A percentile compares a stretch with the other conserved stretches of the same genome.
Evolutionary conservation across 1,140 invertebrate species (phyloP).

Genomic region (Anoplophora glabripennis): DNA sequence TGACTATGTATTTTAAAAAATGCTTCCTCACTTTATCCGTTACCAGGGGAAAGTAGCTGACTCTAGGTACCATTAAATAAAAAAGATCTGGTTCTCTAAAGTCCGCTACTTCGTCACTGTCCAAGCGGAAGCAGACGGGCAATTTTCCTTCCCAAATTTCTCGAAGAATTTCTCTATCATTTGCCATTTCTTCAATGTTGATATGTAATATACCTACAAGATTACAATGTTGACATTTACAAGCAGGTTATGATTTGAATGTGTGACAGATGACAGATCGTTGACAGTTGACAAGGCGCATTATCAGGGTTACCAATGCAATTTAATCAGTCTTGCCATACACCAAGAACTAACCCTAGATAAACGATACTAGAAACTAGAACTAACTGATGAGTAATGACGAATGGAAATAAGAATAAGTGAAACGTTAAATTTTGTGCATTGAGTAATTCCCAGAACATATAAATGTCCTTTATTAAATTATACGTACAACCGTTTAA

Average conservation of each 20-base stretch:
- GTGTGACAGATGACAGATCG: too few species aligned
- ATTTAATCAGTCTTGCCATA: too few species aligned
- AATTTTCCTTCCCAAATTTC: conserved; percentile 95
- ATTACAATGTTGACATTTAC: background rate
- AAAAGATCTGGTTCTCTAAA: conserved; percentile 86
- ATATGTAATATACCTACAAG: too few species aligned
- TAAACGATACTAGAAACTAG: too few species aligned
- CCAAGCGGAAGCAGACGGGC: conserved; percentile 85
- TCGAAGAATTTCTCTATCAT: conserved; percentile 86
- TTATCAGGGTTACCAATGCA: too few species aligned
- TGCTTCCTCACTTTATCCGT: conserved; percentile 88
- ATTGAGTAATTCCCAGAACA: background rate
- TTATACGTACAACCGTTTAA: background rate
- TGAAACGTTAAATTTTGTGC: background rate
- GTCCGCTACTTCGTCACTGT: conserved; percentile 83
- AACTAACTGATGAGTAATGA: too few species aligned
- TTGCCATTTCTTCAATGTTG: conserved; percentile 65
- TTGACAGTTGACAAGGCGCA: too few species aligned
- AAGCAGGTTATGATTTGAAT: too few species aligned
- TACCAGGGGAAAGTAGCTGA: conserved; percentile 94
- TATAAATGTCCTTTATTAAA: background rate
- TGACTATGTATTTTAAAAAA: conserved; percentile 78
- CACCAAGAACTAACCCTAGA: too few species aligned
- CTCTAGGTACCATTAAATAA: conserved; percentile 91
- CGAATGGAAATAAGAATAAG: background rate